phyloP scores from a whole-genome alignment of 2,113 vertebrate species.

The Benitochromis conjunctus region DNA sequence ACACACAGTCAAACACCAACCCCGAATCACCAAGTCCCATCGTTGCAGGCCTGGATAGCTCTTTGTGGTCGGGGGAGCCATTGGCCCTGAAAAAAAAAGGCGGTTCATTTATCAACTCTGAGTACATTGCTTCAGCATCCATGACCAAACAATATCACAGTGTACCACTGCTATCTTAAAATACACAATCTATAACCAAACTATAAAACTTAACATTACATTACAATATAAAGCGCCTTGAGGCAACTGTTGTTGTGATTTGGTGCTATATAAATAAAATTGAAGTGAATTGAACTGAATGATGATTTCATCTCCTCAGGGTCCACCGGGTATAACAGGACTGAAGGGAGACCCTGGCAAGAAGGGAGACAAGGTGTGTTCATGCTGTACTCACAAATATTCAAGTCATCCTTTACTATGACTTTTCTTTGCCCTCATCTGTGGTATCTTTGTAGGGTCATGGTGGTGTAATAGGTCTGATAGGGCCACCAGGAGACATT shows the following conservation, averaged over 20 bases:
- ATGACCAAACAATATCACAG: too few species aligned
- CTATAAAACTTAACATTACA: not conserved
- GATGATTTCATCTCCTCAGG: conserved; percentile 62
- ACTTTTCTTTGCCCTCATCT: not conserved
- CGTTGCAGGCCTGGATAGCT: too few species aligned
- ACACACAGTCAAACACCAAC: too few species aligned
- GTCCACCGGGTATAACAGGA: conserved; percentile 88
- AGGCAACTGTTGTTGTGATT: not conserved
- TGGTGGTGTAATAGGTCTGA: conserved; percentile 92
- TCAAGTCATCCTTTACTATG: not conserved
- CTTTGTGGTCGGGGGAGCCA: too few species aligned
- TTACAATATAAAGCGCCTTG: not conserved
- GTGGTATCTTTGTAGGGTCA: conserved; percentile 81
- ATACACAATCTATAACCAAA: not conserved
- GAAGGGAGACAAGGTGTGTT: conserved; percentile 90
- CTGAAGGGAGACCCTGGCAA: conserved; percentile 91
- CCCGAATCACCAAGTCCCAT: too few species aligned
- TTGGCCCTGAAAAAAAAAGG: too few species aligned
- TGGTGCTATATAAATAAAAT: not conserved
- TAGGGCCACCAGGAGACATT: conserved; percentile 91
- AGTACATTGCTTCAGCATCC: too few species aligned
- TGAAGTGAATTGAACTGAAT: not conserved
- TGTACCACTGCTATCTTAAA: too few species aligned
- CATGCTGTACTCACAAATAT: not conserved
- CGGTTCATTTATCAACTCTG: too few species aligned